Evolutionary conservation across 2,113 vertebrate genomes (phyloP).

Genomic region (Gobius niger): DNA sequence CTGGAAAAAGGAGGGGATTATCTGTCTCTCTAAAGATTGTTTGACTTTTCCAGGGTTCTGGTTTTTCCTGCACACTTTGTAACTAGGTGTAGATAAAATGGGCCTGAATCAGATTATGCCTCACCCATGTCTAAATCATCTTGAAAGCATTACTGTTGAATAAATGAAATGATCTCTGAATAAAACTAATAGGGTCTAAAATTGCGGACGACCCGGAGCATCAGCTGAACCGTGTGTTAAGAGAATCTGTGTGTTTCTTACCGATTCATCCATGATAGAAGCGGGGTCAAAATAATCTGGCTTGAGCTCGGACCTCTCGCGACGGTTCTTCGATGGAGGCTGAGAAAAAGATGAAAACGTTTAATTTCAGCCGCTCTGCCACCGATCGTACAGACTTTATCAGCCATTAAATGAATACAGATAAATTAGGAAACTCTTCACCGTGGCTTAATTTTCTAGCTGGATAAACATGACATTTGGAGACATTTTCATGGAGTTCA

Average conservation of each 20-base stretch:
- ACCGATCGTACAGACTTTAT: slow-evolving; percentile 9
- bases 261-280: slow-evolving; percentile 99
- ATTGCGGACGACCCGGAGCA: too few species aligned
- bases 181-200: too few species aligned
- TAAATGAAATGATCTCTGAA: too few species aligned
- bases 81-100: too few species aligned
- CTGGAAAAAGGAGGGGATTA: too few species aligned
- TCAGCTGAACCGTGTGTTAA: too few species aligned
- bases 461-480: slow-evolving; percentile 52
- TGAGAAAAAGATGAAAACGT: slow-evolving; percentile 52
- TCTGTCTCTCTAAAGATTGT: too few species aligned
- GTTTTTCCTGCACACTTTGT: too few species aligned
- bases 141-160: too few species aligned
- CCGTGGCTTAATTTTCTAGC: slow-evolving; percentile 33
- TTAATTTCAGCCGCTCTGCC: slow-evolving; percentile 14
- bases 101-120: too few species aligned
- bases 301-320: slow-evolving; percentile 97
- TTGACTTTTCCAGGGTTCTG: too few species aligned
- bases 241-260: slow-evolving; percentile 68
- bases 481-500: slow-evolving; percentile 20
- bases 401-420: not conserved
- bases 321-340: slow-evolving; percentile 97
- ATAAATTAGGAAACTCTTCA: slow-evolving; percentile 28
- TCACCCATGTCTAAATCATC: too few species aligned
- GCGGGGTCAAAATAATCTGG: slow-evolving; percentile 99